Evolutionary conservation across 92 coral and sea anemone genomes (phyloP), one percentile per base, ranked within the genome.

Genomic region (Bergia puertoricense): DNA sequence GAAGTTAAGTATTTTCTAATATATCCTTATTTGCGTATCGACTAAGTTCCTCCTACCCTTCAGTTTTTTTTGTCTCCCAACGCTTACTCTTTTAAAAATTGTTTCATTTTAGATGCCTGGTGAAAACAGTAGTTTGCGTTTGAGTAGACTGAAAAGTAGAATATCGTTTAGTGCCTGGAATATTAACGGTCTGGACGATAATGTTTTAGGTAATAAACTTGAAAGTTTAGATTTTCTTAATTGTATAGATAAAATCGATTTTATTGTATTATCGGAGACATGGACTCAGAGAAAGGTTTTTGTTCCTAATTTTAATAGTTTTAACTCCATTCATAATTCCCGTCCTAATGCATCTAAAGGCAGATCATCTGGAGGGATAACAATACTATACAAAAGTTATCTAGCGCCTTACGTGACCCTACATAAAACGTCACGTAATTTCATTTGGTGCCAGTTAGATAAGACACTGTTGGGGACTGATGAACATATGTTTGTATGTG

Each of bases 121-220:
- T 66, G 20, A 66, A 66, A 66, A 15, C 73, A 66, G 20, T 66
- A 72, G 76, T 72, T 72, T 72, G n/a, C 42, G 78, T 74, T 38
- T 44, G 46, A 18, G 78, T 74, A 74, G 82, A 77, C 89, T 79
- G 82, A 84, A 85, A 85, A 57, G 85, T 50, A 50, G 56, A 50
- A 68, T 78, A 62, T 84, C 86, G 66, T 56, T 90, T 66, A 65
- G 74, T 79, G 85, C 77, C 73, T 71, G 88, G 77, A 85, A 82
- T 43, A 82, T 82, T 82, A 82, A 82, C 43, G 86, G 86, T 54
- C 39, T 82, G 39, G 50, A 51, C 43, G 72, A 82, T 82, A 82
- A 38, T 18, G 73, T 65, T 18, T 65, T 82, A 82, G 86, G 86
- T 51, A 18, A 54, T 40, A 82, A 82, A 56, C 41, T 54, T 82